phyloP scores from a whole-genome alignment of 2,888 invertebrate species.

The Drosophila koepferae region DNA sequence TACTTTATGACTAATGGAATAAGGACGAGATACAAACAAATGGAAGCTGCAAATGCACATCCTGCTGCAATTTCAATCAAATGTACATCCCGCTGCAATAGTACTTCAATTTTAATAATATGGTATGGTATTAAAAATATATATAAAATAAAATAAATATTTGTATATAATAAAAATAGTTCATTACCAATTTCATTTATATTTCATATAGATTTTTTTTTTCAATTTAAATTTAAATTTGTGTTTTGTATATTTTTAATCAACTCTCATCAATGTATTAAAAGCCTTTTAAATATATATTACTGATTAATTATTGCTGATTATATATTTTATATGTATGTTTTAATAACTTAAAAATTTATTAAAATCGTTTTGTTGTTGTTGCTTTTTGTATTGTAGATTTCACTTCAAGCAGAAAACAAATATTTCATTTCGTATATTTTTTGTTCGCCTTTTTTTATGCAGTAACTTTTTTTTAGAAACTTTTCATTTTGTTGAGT shows the following conservation, averaged over 20 bases:
- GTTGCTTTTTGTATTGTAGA: conserved; percentile 50
- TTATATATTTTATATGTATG: conserved; percentile 27
- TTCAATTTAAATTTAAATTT: conserved; percentile 27
- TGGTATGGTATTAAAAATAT: no score
- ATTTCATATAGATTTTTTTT: conserved; percentile 19
- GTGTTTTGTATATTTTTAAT: conserved; percentile 44
- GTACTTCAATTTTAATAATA: no score
- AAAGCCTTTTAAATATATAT: conserved; percentile 60
- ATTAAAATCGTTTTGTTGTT: conserved; percentile 59
- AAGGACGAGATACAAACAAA: no score
- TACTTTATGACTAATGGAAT: no score
- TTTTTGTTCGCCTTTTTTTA: neutral
- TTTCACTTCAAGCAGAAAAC: conserved; percentile 66
- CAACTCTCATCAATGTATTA: conserved; percentile 62
- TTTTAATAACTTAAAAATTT: conserved; percentile 32
- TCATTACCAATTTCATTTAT: conserved; percentile 42
- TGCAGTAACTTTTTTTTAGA: conserved; percentile 3
- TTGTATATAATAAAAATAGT: conserved; percentile 51
- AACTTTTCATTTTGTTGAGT: neutral
- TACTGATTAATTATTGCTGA: conserved; percentile 30
- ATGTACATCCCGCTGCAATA: no score
- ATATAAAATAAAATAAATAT: no score
- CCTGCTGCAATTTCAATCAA: no score
- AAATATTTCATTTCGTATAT: conserved; percentile 27
- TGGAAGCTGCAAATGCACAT: no score